Percentiles rank a stretch among this genome's conserved stretches.
Conservation (phyloP, 2,888 invertebrate genomes). For the Limnephilus auricula region DNA sequence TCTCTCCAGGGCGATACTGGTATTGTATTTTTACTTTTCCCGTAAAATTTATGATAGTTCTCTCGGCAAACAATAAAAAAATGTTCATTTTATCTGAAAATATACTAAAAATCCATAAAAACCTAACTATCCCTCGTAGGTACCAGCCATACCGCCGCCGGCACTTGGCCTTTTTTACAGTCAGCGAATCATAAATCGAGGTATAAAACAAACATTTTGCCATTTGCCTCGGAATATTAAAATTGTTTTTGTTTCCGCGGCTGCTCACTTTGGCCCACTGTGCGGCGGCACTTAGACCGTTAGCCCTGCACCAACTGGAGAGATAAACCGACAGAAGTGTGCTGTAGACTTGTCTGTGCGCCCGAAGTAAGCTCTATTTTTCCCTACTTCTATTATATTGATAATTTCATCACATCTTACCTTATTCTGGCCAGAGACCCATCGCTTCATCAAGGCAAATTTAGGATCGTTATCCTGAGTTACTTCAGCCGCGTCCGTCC, state of each 20-base stretch:
- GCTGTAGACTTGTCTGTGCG: not conserved
- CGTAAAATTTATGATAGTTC: not conserved
- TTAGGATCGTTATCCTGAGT: too few species aligned
- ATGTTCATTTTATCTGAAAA: not conserved
- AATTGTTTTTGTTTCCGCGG: constrained; percentile 20
- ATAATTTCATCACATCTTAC: not conserved
- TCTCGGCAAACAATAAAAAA: not conserved
- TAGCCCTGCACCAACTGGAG: not conserved
- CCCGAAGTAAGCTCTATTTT: not conserved
- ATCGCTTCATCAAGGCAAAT: too few species aligned
- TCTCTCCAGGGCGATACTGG: too few species aligned
- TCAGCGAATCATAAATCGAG: constrained; percentile 36
- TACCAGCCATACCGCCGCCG: not conserved
- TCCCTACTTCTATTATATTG: not conserved
- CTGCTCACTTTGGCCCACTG: constrained; percentile 1
- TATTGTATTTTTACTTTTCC: not conserved
- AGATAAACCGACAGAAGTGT: not conserved
- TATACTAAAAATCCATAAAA: constrained; percentile 2
- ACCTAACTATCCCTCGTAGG: not conserved
- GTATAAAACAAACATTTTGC: not conserved
- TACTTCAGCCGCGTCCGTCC: not conserved
- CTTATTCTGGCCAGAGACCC: not conserved
- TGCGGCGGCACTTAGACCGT: not conserved
- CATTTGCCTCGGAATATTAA: constrained; percentile 28
- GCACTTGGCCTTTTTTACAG: constrained; percentile 14